These are phyloP conservation scores for Ceratosolen solmsi DNA, from an alignment of 1,140 invertebrate genomes.

Conservation along the genomic window DNA sequence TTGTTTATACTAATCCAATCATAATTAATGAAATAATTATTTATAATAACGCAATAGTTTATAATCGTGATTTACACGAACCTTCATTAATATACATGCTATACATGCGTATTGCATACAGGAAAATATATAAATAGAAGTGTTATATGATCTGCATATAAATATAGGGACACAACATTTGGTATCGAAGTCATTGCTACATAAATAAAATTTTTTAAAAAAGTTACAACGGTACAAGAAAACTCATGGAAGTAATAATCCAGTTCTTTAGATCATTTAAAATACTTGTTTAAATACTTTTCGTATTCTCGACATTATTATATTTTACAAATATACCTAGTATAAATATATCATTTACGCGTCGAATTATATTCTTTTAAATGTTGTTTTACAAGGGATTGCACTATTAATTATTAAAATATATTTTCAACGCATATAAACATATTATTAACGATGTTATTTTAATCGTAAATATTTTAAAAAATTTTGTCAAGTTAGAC, in stretches of 20 bases:
- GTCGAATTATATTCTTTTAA: neutral
- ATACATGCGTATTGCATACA: constrained; percentile 58
- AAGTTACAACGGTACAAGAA: neutral
- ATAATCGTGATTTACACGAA: constrained; percentile 34
- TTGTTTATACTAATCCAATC: neutral
- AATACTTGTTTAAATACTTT: constrained; percentile 47
- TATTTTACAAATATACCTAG: neutral
- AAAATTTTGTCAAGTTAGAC: too few species aligned
- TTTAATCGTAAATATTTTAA: too few species aligned
- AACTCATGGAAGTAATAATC: constrained; percentile 1
- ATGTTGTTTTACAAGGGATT: too few species aligned
- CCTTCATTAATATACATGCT: constrained; percentile 53
- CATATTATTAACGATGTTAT: too few species aligned
- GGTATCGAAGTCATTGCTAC: constrained; percentile 66
- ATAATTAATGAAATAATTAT: constrained; percentile 1
- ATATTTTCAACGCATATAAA: too few species aligned
- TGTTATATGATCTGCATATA: constrained; percentile 57
- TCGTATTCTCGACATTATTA: neutral
- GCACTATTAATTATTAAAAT: too few species aligned
- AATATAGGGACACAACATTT: constrained; percentile 63
- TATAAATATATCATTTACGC: constrained; percentile 28
- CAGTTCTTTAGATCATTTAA: constrained; percentile 3
- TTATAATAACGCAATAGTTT: constrained; percentile 12
- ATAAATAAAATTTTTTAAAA: constrained; percentile 49
- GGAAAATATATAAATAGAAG: constrained; percentile 60